Base-by-base conservation (phyloP, 2,888 invertebrate genomes). In the Tromatobia lineatoria region DNA sequence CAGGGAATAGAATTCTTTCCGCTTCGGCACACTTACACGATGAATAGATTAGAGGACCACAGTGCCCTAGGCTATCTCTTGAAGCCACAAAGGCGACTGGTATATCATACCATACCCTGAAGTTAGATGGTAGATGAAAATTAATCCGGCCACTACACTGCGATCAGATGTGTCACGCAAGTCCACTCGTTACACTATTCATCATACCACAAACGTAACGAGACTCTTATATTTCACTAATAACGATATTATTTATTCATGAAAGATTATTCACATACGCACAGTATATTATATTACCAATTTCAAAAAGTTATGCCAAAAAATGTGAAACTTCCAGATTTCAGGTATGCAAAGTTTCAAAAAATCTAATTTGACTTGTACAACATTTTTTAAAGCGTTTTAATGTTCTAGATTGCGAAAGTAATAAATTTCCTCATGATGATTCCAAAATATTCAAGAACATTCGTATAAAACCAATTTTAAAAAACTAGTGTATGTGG, bases 11-110 rank as follows among this genome's bases (percentile, higher is more conserved):
- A 73, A 74, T 78, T 61, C 74, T 71, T 78, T 79, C 42, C 50
- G 75, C 70, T 70, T 50, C 23, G 75, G 25, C 20, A 75, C 75
- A 83, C 54, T 79, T 75, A 64, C 13, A 18, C 70, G 64, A 70
- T 83, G 83, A 83, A 79, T 83, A 34, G 79, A 61, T 54, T 54
- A 66, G 74, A 79, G 83, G 15, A 52, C 11, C 50, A 18, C 29
- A 38, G 70, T 34, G 45, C 83, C 79, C 64, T 38, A 42, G 79
- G 83, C 79, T 71, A 75, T 83, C 79, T 83, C 75, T 83, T 57
- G 47, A 79, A 45, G 50, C 61, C 54, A 70, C 79, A 83, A 79
- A 83, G 50, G 64, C 75, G 34, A 61, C 61, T 75, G 52, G 47
- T 54, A 29, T 71, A 74, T 50, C n/a, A 38, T 34, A 34, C 38